These are phyloP conservation scores for human (Homo sapiens) DNA, from an alignment of 2,113 vertebrate species.

Conservation along the genomic window DNA sequence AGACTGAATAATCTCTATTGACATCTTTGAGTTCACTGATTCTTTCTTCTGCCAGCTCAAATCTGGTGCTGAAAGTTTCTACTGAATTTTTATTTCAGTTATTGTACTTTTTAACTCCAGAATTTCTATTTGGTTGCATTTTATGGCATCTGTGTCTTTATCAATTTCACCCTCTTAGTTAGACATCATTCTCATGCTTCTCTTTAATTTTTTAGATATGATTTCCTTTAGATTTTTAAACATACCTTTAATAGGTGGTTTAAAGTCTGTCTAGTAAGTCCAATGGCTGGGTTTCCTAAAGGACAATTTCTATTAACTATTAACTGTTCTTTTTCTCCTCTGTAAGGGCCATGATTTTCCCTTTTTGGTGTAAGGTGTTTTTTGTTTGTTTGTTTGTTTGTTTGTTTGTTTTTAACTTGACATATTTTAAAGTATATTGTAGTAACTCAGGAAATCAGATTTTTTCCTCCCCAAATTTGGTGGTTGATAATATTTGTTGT, in stretches of 20 bases:
- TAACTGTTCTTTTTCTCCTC: neutral
- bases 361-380: neutral
- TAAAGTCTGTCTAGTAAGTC: neutral
- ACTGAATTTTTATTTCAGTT: neutral
- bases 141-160: neutral
- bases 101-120: neutral
- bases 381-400: neutral
- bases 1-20: neutral
- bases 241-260: neutral
- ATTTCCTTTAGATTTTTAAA: neutral
- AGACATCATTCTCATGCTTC: neutral
- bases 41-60: neutral
- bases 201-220: neutral
- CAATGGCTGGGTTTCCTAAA: neutral
- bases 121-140: conserved; percentile 4
- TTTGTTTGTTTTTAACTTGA: neutral
- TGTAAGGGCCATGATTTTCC: neutral
- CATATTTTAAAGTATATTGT: neutral
- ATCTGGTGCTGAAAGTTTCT: neutral
- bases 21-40: neutral
- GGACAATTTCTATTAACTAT: neutral
- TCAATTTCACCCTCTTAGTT: neutral
- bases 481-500: neutral
- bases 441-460: neutral
- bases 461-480: neutral